Conservation (phyloP, 2,113 vertebrate species). For the Tragelaphus scriptus region DNA sequence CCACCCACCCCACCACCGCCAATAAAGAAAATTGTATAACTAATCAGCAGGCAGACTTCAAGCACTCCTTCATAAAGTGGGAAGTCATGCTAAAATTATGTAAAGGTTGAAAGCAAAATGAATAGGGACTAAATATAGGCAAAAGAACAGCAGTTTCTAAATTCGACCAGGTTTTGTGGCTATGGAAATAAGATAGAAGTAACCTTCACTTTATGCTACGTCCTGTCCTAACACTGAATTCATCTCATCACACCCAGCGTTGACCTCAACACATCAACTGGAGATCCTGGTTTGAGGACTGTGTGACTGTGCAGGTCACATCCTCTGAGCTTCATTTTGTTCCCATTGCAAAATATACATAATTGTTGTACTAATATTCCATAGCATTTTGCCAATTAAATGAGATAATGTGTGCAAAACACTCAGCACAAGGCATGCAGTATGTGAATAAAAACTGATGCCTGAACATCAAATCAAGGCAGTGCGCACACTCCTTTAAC, state of each 20-base stretch:
- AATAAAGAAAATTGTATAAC: background rate
- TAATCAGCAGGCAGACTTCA: background rate
- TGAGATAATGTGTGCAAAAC: background rate
- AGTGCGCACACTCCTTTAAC: rapidly evolving
- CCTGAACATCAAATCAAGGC: background rate
- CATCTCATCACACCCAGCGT: background rate
- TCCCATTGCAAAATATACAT: background rate
- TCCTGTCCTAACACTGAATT: background rate
- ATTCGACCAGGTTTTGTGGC: background rate
- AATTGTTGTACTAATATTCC: background rate
- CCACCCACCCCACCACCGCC: background rate
- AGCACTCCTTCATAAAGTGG: slow-evolving; percentile 13
- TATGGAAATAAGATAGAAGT: background rate
- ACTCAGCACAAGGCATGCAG: too few species aligned
- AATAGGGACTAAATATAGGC: background rate
- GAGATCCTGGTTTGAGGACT: background rate
- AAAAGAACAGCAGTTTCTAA: background rate
- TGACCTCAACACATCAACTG: background rate
- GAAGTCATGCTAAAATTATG: slow-evolving; percentile 14
- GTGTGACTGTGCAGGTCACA: background rate
- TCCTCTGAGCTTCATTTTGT: background rate
- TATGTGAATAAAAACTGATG: background rate
- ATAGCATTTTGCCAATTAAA: background rate
- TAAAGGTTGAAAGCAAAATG: slow-evolving; percentile 16
- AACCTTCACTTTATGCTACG: background rate